phyloP scores from a whole-genome alignment of 2,797 vertebrate species.

The Parambassis ranga region DNA sequence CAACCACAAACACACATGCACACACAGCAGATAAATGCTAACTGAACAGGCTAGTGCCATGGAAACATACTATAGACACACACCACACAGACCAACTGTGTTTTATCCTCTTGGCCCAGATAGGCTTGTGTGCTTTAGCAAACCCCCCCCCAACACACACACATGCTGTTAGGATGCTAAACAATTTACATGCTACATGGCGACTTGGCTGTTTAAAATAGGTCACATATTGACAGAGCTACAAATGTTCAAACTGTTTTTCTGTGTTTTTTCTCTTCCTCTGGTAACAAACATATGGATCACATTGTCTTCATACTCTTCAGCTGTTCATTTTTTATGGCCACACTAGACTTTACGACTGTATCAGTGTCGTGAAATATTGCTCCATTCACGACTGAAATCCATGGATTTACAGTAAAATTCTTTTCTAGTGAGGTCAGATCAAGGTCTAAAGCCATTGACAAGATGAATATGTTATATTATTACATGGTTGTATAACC shows the following conservation, averaged over 20 bases:
- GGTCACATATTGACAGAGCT: slow-evolving; percentile 19
- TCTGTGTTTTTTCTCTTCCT: background rate
- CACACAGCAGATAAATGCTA: slow-evolving; percentile 33
- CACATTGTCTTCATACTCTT: background rate
- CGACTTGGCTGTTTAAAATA: slow-evolving; percentile 19
- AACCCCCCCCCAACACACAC: background rate
- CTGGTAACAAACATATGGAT: background rate
- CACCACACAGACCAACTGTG: slow-evolving; percentile 29
- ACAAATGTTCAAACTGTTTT: background rate
- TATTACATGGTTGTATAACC: slow-evolving; percentile 8
- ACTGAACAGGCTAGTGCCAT: slow-evolving; percentile 41
- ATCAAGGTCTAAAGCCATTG: background rate
- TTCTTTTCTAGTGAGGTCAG: background rate
- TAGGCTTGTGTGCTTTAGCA: slow-evolving; percentile 31
- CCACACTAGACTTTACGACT: background rate
- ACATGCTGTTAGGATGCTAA: slow-evolving; percentile 4
- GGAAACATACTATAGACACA: slow-evolving; percentile 50
- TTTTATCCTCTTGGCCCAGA: slow-evolving; percentile 37
- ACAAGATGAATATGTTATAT: background rate
- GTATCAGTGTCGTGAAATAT: background rate
- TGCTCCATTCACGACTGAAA: background rate
- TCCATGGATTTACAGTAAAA: background rate
- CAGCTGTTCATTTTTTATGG: background rate
- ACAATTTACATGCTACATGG: slow-evolving; percentile 4
- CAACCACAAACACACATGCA: slow-evolving; percentile 16